Conservation (phyloP, 2,888 invertebrate genomes). For the Dasysyrphus tricinctus region DNA sequence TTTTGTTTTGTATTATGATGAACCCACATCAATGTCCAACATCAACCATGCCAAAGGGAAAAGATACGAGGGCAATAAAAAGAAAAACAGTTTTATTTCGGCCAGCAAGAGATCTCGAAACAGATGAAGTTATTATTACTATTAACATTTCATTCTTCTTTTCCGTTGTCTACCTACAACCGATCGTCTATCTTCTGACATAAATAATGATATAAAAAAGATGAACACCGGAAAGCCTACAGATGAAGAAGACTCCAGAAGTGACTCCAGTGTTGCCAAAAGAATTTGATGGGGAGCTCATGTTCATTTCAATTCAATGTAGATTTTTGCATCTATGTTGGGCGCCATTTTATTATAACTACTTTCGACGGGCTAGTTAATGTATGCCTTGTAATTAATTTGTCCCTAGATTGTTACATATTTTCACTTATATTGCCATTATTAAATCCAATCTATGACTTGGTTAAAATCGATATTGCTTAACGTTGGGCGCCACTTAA, state of each 20-base stretch:
- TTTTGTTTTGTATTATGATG: conserved; percentile 33
- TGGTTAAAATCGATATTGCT: background rate
- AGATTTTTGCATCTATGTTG: background rate
- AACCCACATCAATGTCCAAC: conserved; percentile 46
- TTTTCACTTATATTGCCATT: background rate
- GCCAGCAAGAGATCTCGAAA: conserved; percentile 39
- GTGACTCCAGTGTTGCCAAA: conserved; percentile 19
- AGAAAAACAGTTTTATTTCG: conserved; percentile 38
- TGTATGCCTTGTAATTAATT: too few species aligned
- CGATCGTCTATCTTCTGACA: conserved; percentile 67
- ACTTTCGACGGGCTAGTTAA: background rate
- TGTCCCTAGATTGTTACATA: too few species aligned
- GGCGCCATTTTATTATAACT: background rate
- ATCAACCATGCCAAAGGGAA: conserved; percentile 4
- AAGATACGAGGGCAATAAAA: conserved; percentile 24
- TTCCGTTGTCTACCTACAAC: conserved; percentile 54
- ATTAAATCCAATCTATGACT: background rate
- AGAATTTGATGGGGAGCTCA: background rate
- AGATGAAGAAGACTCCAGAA: conserved; percentile 46
- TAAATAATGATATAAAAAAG: conserved; percentile 62
- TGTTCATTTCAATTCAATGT: background rate
- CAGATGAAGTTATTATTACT: conserved; percentile 73
- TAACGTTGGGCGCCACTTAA: conserved; percentile 1
- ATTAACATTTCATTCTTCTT: conserved; percentile 60
- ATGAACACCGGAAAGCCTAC: conserved; percentile 55